Evolutionary conservation across 2,113 vertebrate genomes (phyloP).

Genomic region (Corapipo altera): DNA sequence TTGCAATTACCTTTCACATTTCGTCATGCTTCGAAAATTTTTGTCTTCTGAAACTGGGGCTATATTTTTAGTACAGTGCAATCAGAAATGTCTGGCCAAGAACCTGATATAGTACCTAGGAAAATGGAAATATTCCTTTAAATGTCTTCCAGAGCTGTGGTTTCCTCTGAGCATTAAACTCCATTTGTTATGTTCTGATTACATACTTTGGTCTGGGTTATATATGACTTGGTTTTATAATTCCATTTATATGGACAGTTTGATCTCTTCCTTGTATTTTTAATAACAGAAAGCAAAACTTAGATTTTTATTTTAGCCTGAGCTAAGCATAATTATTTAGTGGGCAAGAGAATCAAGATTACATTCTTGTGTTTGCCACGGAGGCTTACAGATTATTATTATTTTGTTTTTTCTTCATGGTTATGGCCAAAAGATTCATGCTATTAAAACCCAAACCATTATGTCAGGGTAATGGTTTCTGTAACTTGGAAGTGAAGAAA

Average conservation of each 20-base stretch:
- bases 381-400: neutral
- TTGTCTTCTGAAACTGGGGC: conserved; percentile 35
- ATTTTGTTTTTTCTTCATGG: neutral
- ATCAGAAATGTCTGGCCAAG: conserved; percentile 66
- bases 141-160: conserved; percentile 58
- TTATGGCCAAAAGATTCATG: neutral
- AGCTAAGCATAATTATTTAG: conserved; percentile 21
- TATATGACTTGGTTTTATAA: conserved; percentile 14
- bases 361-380: neutral
- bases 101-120: conserved; percentile 56
- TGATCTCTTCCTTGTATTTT: conserved; percentile 16
- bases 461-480: neutral
- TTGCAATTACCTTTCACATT: conserved; percentile 58
- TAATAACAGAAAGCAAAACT: neutral
- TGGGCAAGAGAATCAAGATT: neutral
- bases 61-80: conserved; percentile 56
- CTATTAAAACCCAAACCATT: neutral
- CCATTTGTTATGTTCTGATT: conserved; percentile 46
- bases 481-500: neutral
- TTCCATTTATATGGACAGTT: conserved; percentile 1
- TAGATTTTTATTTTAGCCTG: conserved; percentile 29
- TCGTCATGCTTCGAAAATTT: conserved; percentile 59
- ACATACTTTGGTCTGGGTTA: conserved; percentile 51
- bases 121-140: conserved; percentile 66
- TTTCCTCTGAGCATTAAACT: conserved; percentile 50